These are phyloP conservation scores for Chironomus tentans DNA, from an alignment of 2,888 invertebrate species.

Conservation along the genomic window DNA sequence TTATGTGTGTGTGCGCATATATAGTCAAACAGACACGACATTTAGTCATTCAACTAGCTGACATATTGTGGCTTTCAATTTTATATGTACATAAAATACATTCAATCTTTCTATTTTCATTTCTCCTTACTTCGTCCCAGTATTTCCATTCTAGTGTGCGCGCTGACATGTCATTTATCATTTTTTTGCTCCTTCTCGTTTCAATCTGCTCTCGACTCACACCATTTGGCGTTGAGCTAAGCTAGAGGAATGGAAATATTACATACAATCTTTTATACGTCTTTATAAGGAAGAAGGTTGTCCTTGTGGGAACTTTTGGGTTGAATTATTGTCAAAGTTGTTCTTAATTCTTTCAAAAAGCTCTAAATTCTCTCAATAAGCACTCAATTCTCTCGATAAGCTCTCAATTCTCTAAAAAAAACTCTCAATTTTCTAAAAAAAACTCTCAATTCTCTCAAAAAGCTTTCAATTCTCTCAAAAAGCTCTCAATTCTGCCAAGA, in stretches of 20 bases:
- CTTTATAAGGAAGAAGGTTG: background rate
- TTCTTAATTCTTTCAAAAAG: too few species aligned
- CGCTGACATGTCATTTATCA: constrained; percentile 26
- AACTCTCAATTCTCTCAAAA: too few species aligned
- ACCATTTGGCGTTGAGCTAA: background rate
- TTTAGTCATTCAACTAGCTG: background rate
- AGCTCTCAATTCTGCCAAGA: too few species aligned
- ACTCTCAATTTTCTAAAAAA: too few species aligned
- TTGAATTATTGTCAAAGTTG: too few species aligned
- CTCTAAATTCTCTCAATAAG: too few species aligned
- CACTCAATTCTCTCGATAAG: too few species aligned
- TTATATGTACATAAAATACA: background rate
- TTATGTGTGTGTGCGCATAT: background rate
- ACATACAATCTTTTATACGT: constrained; percentile 18
- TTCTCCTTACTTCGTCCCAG: constrained; percentile 16
- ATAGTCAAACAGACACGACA: background rate
- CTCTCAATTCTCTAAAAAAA: too few species aligned
- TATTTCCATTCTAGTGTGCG: background rate
- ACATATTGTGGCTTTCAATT: background rate
- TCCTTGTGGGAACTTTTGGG: background rate
- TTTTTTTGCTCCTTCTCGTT: background rate
- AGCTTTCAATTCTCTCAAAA: too few species aligned
- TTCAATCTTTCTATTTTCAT: background rate
- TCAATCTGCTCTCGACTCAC: background rate
- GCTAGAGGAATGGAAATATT: background rate